Evolutionary conservation across 2,888 invertebrate genomes (phyloP), one percentile per base, ranked within the genome.

Genomic region (Limenitis camilla): DNA sequence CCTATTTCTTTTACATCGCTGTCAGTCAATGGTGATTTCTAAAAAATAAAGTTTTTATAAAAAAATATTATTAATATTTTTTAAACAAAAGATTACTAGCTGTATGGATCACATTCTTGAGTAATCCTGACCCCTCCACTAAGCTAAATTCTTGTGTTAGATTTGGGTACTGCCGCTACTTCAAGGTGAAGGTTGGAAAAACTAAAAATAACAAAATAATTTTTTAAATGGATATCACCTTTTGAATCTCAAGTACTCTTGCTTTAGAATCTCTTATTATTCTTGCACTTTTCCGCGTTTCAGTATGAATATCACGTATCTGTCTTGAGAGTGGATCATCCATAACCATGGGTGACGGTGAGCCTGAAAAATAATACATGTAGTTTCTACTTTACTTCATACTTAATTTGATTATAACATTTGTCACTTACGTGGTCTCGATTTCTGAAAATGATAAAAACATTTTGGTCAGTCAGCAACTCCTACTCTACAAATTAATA

Each of bases 1-100:
- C 89, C 88, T 7, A 92, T 69, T 59, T 87, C 86, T 50, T 75
- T 76, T 0, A 89, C 86, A 62, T 92, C 92, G 0, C 77, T 77
- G 40, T 90, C 89, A 0, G 89, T 32, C 33, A 48, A 28, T 8
- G 38, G 48, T 11, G 10, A 40, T 40, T 48, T 40, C 40, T 48
- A 11, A n/a, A 31, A 40, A 19, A 6, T n/a, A 45, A 30, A 45
- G n/a, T 30, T 29, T 40, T 9, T 31, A 28, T 32, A 32, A n/a
- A 19, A 33, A 39, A 29, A 32, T 38, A 31, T 39, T 10, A 27
- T 40, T 28, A 10, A 8, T 4, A 6, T 11, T 11, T 39, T n/a
- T n/a, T n/a, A n/a, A n/a, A n/a, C n/a, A n/a, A n/a, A n/a, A n/a
- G n/a, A n/a, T n/a, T n/a, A n/a, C n/a, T n/a, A n/a, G n/a, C n/a